Percentiles rank a stretch among this genome's conserved stretches.
phyloP scores from a whole-genome alignment of 2,888 invertebrate species.

The Cataglyphis cursor region DNA sequence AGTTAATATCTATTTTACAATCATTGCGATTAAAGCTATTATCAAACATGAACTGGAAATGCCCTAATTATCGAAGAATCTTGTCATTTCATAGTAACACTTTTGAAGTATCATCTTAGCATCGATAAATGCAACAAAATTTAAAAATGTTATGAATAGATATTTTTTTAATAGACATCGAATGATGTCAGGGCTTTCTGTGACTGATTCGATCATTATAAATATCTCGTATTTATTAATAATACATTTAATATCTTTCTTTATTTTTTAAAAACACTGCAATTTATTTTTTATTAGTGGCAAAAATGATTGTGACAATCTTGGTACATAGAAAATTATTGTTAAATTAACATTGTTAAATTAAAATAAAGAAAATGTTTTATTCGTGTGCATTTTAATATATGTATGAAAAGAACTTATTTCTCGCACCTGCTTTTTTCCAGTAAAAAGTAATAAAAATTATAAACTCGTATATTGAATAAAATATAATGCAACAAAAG shows the following conservation, averaged over 20 bases:
- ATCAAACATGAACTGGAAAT: conserved; percentile 25
- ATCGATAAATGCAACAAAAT: conserved; percentile 18
- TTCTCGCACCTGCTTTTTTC: not conserved
- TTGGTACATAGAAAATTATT: not conserved
- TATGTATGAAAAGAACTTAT: not conserved
- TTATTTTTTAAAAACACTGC: not conserved
- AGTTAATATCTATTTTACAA: conserved; percentile 33
- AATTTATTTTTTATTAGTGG: not conserved
- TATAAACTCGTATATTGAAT: conserved; percentile 24
- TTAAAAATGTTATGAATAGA: not conserved
- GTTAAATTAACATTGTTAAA: not conserved
- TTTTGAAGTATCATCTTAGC: not conserved
- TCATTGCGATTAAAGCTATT: not conserved
- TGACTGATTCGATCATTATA: not conserved
- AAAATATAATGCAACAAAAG: conserved; percentile 37
- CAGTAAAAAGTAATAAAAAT: conserved; percentile 11
- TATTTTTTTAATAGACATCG: not conserved
- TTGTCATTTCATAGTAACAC: not conserved
- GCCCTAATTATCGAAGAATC: not conserved
- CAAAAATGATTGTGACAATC: not conserved
- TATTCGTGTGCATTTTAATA: not conserved
- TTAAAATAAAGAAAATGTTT: not conserved
- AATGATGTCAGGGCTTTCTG: not conserved
- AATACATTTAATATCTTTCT: not conserved
- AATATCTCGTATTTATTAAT: not conserved